Percentiles rank a stretch among this genome's conserved stretches.
These are phyloP conservation scores for Octopus bimaculoides DNA, from an alignment of 1,140 invertebrate genomes.

Conservation along the genomic window DNA sequence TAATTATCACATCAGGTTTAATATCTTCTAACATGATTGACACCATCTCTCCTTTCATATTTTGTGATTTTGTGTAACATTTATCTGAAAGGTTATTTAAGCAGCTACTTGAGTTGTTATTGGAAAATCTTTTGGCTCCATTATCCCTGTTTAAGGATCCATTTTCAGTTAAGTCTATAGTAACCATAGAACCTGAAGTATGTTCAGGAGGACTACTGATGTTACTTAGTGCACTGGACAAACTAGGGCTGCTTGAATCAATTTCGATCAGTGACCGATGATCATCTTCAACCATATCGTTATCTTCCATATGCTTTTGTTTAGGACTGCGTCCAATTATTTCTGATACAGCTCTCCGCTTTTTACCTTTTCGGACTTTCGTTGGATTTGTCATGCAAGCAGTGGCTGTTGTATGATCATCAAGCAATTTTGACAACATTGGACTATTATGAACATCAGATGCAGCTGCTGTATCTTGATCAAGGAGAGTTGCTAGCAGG, in stretches of 20 bases:
- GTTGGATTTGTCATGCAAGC: slow-evolving; percentile 27
- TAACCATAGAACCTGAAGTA: slow-evolving; percentile 12
- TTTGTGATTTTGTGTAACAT: slow-evolving; percentile 26
- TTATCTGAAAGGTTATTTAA: slow-evolving; percentile 47
- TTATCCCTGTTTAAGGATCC: slow-evolving; percentile 11
- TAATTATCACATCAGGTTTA: slow-evolving; percentile 19
- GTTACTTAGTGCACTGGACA: slow-evolving; percentile 18
- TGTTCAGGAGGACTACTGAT: slow-evolving; percentile 14
- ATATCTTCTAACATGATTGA: slow-evolving; percentile 9
- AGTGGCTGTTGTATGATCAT: slow-evolving; percentile 50
- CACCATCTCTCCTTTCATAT: slow-evolving; percentile 8
- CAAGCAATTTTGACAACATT: slow-evolving; percentile 57
- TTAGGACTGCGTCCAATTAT: slow-evolving; percentile 55
- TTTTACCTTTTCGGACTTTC: slow-evolving; percentile 31
- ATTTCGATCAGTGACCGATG: slow-evolving; percentile 18
- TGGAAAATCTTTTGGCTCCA: not conserved
- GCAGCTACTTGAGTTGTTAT: slow-evolving; percentile 42
- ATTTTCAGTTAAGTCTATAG: slow-evolving; percentile 44
- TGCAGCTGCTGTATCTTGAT: slow-evolving; percentile 38
- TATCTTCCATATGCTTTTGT: slow-evolving; percentile 48
- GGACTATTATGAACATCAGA: slow-evolving; percentile 41
- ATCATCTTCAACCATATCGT: slow-evolving; percentile 20
- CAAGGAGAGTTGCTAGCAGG: slow-evolving; percentile 47
- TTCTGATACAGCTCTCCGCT: slow-evolving; percentile 24
- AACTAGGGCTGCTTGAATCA: slow-evolving; percentile 15